A percentile compares a stretch with the other conserved stretches of the same genome.
These are phyloP conservation scores for Oreohelix idahoensis DNA, from an alignment of 1,140 invertebrate species.

Conservation along the genomic window DNA sequence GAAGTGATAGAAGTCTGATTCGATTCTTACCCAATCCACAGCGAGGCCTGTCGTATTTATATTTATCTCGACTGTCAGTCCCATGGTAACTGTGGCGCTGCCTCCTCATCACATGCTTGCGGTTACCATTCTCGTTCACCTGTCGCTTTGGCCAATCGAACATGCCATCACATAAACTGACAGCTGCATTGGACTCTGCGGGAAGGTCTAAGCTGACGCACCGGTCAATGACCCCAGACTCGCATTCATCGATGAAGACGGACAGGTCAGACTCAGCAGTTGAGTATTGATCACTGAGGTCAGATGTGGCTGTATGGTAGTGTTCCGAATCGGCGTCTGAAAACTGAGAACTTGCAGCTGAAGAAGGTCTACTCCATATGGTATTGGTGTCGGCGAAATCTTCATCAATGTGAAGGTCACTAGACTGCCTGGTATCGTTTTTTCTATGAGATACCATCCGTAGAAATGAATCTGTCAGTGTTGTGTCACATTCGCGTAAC, in stretches of 20 bases:
- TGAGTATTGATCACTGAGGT: constrained; percentile 28
- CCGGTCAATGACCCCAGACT: background rate
- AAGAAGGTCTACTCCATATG: background rate
- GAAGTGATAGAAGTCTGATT: too few species aligned
- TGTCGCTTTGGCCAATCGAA: background rate
- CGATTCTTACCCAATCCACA: constrained; percentile 14
- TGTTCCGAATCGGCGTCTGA: constrained; percentile 24
- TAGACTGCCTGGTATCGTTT: background rate
- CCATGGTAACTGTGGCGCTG: background rate
- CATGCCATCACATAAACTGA: background rate
- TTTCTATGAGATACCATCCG: background rate
- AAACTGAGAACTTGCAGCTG: background rate
- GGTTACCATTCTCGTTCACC: background rate
- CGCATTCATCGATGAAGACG: background rate
- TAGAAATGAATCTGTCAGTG: background rate
- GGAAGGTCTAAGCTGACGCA: background rate
- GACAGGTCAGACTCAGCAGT: constrained; percentile 31
- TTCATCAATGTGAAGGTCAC: background rate
- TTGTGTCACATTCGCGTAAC: background rate
- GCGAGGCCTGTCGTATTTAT: background rate
- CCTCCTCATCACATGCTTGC: too few species aligned
- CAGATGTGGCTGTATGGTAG: constrained; percentile 33
- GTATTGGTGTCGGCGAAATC: background rate
- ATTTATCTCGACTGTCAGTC: background rate
- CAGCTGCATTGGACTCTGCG: background rate